These are phyloP conservation scores for Pithecia hirsuta DNA, from an alignment of 2,797 vertebrate species.

Conservation along the genomic window DNA sequence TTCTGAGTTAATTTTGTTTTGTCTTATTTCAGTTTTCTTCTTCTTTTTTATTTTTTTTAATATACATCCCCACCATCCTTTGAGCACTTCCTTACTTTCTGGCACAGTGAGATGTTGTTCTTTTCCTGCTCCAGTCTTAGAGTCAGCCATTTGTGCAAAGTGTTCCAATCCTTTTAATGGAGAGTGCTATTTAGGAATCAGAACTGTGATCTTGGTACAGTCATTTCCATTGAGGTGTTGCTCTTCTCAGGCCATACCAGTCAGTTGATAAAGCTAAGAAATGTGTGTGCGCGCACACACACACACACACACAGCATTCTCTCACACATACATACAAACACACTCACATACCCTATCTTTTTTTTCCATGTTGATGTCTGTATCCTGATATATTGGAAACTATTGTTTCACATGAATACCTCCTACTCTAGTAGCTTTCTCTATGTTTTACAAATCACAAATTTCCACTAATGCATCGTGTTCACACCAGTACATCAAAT, in stretches of 20 bases:
- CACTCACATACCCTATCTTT: neutral
- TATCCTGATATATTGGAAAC: neutral
- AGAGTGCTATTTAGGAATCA: neutral
- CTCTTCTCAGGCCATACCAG: neutral
- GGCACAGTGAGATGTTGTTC: neutral
- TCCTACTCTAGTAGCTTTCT: neutral
- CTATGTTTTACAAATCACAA: neutral
- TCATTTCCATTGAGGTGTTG: neutral
- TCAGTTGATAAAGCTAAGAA: neutral
- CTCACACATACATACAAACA: neutral
- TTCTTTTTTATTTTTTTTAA: neutral
- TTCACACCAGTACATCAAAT: neutral
- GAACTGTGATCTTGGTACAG: neutral
- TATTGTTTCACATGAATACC: neutral
- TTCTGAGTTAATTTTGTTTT: neutral
- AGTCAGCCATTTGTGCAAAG: neutral
- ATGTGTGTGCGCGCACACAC: rapidly evolving
- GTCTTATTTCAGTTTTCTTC: neutral
- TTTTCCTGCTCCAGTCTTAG: neutral
- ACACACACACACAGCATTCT: neutral
- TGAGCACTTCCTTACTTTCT: neutral
- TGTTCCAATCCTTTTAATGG: neutral
- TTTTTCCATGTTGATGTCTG: neutral
- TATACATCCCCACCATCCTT: neutral
- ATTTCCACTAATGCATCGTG: neutral